These are phyloP conservation scores for Tenthredo amoena DNA, from an alignment of 2,888 invertebrate genomes.

Conservation along the genomic window DNA sequence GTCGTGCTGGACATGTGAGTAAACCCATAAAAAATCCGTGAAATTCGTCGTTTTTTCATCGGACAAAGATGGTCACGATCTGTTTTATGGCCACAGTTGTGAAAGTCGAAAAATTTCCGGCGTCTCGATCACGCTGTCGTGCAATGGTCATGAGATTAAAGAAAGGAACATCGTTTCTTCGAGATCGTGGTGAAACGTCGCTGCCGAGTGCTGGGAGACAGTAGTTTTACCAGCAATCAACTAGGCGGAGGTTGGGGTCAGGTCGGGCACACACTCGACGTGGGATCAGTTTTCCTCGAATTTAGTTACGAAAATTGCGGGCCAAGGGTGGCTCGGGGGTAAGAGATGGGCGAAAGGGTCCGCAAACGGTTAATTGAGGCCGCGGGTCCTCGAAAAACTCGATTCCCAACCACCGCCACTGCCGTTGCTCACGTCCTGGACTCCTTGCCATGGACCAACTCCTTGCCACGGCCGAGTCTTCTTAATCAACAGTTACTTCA, in stretches of 20 bases:
- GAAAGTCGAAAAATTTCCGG: neutral
- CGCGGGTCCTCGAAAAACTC: conserved; percentile 47
- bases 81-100: neutral
- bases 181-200: neutral
- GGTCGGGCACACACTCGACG: conserved; percentile 26
- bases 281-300: conserved; percentile 47
- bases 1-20: neutral
- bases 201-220: neutral
- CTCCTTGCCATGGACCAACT: neutral
- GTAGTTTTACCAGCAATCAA: conserved; percentile 45
- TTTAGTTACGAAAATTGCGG: conserved; percentile 48
- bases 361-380: conserved; percentile 50
- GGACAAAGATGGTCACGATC: too few species aligned
- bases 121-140: neutral
- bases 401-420: conserved; percentile 19
- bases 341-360: conserved; percentile 25
- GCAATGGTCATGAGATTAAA: neutral
- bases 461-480: conserved; percentile 14
- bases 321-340: conserved; percentile 21
- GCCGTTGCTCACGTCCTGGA: conserved; percentile 12
- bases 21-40: too few species aligned
- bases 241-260: neutral
- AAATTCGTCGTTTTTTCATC: too few species aligned
- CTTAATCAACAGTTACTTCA: conserved; percentile 51
- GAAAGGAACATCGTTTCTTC: neutral